These are phyloP conservation scores for Hydrochoerus hydrochaeris DNA, from an alignment of 2,113 vertebrate species.

Conservation along the genomic window DNA sequence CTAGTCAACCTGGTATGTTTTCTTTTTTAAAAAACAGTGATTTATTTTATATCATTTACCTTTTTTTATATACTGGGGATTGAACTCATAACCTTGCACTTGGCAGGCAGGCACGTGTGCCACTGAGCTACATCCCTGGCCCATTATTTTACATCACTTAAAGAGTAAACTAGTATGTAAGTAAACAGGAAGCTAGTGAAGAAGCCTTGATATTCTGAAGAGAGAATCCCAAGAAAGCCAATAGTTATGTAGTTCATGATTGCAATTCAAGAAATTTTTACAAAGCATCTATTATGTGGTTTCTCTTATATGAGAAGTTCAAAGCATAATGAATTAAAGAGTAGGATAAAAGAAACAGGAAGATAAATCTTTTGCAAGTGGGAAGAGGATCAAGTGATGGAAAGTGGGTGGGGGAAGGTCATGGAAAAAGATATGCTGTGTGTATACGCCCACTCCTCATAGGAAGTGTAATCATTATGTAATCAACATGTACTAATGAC, in stretches of 20 bases:
- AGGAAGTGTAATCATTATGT: not conserved
- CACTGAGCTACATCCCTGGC: too few species aligned
- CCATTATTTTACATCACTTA: not conserved
- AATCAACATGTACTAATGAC: not conserved
- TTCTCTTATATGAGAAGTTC: not conserved
- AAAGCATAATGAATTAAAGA: not conserved
- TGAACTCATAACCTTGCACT: too few species aligned
- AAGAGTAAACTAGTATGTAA: not conserved
- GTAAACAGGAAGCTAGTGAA: not conserved
- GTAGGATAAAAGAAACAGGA: not conserved
- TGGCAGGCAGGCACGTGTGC: too few species aligned
- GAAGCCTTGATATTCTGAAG: not conserved
- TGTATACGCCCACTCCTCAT: not conserved
- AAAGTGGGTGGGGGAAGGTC: not conserved
- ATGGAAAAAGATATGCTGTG: not conserved
- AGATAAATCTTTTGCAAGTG: not conserved
- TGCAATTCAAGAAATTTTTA: not conserved
- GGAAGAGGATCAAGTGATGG: not conserved
- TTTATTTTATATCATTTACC: not conserved
- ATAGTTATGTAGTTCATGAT: not conserved
- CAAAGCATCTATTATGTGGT: not conserved
- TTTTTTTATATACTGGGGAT: too few species aligned
- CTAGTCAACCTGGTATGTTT: constrained; percentile 90
- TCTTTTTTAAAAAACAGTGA: not conserved
- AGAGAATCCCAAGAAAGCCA: not conserved